Evolutionary conservation across 2,797 vertebrate species (phyloP), one percentile per base, ranked within the genome.

Genomic region (Cuniculus paca): DNA sequence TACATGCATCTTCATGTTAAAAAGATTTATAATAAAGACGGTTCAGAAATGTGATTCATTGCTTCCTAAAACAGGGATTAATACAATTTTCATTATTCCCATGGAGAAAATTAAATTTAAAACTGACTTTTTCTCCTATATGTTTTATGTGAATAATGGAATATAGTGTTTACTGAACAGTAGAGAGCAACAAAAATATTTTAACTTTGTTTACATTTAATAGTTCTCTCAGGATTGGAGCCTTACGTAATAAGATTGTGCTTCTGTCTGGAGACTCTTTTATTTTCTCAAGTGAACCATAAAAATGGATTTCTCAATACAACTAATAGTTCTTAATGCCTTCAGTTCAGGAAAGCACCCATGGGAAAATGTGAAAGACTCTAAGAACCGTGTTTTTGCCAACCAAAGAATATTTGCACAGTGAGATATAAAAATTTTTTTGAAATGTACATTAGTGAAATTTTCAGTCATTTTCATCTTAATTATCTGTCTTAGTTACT

Each of bases 241-340:
- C 24, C 7, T 3, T 87, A 94, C 91, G 70, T 50, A 83, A 58
- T 52, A 72, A 93, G 42, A n/a, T 17, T 58, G 12, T 42, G 58
- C 16, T 12, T 83, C n/a, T 92, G 39, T 86, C 81, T 70, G 54
- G 19, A 93, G 89, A 89, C 48, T 50, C 36, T 81, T 88, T 91
- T 70, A 52, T 95, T 95, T 77, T 24, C 91, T 95, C 83, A 7
- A n/a, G 24, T 79, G 86, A 87, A 11, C 72, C 42, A 56, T 96
- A 94, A 96, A 96, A 95, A 58, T 65, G 42, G 52, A 79, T 52
- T 96, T 94, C 60, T 96, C 42, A 92, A 87, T 60, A 90, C 42
- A 83, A 36, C 45, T 89, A 74, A 89, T 94, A 42, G 50, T 65
- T 83, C 79, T 77, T 61, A 94, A 80, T 60, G 80, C 75, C 17